A percentile compares a stretch with the other conserved stretches of the same genome.
Conservation (phyloP, 1,140 invertebrate species). For the Bombus waltoni region DNA sequence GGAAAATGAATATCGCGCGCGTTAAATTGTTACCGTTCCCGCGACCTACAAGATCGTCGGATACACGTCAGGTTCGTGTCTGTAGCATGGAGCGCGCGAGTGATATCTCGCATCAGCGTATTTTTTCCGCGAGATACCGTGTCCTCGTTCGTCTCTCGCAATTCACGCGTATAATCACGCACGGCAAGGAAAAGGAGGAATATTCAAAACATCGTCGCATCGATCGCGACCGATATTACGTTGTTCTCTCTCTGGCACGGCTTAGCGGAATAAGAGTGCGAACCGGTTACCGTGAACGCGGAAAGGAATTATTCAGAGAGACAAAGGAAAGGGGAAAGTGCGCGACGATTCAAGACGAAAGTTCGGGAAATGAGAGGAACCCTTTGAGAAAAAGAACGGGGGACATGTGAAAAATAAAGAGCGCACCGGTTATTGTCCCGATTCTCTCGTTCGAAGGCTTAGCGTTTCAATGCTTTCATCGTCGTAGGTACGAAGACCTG, state of each 20-base stretch:
- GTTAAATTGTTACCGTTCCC: not conserved
- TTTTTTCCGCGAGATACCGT: not conserved
- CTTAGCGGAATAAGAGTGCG: not conserved
- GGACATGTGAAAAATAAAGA: not conserved
- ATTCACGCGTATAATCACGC: not conserved
- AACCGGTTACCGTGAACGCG: not conserved
- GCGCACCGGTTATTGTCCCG: conserved; percentile 17
- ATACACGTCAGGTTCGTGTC: not conserved
- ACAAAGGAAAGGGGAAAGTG: not conserved
- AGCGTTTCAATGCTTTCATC: conserved; percentile 2
- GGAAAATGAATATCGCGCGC: not conserved
- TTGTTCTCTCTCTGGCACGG: not conserved
- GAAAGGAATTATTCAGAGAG: conserved; percentile 17
- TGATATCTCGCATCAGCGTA: not conserved
- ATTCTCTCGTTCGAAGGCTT: not conserved
- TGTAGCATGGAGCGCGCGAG: not conserved
- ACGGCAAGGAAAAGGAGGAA: not conserved
- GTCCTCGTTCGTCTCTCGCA: not conserved
- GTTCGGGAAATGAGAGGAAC: not conserved
- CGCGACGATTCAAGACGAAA: not conserved
- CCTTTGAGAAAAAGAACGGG: not conserved
- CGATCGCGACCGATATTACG: not conserved
- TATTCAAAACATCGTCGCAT: not conserved
- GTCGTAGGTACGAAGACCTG: not conserved
- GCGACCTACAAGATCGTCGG: not conserved